Conservation (phyloP, 1,140 invertebrate genomes). For the Nilaparvata lugens region DNA sequence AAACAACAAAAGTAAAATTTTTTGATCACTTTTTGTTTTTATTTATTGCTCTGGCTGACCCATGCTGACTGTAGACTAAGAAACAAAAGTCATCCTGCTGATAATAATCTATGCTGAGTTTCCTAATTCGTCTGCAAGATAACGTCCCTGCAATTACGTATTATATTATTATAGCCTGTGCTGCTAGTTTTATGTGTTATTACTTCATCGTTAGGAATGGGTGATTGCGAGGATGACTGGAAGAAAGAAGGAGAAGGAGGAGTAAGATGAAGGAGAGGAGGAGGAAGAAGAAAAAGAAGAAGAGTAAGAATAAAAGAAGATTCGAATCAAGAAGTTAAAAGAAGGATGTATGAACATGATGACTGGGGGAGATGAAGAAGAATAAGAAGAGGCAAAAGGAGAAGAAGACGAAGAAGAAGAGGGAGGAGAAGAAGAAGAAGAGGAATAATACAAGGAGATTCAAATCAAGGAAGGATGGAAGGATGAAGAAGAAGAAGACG, state of each 20-base stretch:
- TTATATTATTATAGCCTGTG: not conserved
- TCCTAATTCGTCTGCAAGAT: not conserved
- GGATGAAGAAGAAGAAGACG: not conserved
- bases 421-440: not conserved
- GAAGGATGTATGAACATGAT: not conserved
- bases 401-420: not conserved
- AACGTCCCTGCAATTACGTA: not conserved
- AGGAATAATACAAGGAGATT: not conserved
- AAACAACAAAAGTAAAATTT: no score
- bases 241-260: not conserved
- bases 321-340: not conserved
- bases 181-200: no score
- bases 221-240: not conserved
- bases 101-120: not conserved
- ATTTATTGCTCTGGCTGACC: no score
- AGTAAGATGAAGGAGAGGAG: not conserved
- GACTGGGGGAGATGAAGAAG: not conserved
- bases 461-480: not conserved
- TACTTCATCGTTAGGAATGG: not conserved
- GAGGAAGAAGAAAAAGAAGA: not conserved
- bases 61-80: no score
- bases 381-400: no score
- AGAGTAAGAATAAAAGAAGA: not conserved
- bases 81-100: no score
- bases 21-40: no score